Evolutionary conservation across 1,140 invertebrate genomes (phyloP).

Genomic region (Matsumurasca onukii): DNA sequence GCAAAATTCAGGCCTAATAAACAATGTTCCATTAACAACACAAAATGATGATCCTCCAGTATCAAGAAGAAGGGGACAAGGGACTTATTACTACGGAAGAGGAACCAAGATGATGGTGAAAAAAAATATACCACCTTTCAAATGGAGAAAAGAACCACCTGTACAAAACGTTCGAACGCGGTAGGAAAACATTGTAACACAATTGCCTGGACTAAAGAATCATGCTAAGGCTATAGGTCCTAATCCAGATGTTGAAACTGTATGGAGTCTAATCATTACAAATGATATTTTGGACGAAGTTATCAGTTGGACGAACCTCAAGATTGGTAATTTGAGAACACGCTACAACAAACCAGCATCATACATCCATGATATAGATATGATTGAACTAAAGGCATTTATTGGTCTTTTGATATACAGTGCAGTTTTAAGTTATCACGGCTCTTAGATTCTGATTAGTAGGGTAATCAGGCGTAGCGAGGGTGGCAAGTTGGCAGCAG

Average conservation of each 20-base stretch:
- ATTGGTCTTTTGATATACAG: constrained; percentile 21
- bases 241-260: background rate
- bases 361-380: constrained; percentile 18
- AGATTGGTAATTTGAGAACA: background rate
- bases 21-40: background rate
- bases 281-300: constrained; percentile 23
- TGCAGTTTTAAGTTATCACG: too few species aligned
- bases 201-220: constrained; percentile 21
- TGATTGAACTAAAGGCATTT: constrained; percentile 19
- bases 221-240: constrained; percentile 13
- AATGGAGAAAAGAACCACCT: background rate
- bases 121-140: background rate
- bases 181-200: constrained; percentile 10
- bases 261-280: constrained; percentile 13
- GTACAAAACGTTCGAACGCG: constrained; percentile 1
- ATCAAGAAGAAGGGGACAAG: background rate
- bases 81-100: constrained; percentile 9
- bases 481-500: too few species aligned
- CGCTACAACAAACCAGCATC: constrained; percentile 14
- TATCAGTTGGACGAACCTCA: constrained; percentile 23
- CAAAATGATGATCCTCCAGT: background rate
- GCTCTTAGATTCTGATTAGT: too few species aligned
- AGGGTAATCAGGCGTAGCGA: too few species aligned
- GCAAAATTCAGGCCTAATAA: too few species aligned
- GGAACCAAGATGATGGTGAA: constrained; percentile 21